Percentiles rank a stretch among this genome's conserved stretches.
These are phyloP conservation scores for Oconnorella tubifera DNA, from an alignment of 2,888 invertebrate genomes.

Conservation along the genomic window DNA sequence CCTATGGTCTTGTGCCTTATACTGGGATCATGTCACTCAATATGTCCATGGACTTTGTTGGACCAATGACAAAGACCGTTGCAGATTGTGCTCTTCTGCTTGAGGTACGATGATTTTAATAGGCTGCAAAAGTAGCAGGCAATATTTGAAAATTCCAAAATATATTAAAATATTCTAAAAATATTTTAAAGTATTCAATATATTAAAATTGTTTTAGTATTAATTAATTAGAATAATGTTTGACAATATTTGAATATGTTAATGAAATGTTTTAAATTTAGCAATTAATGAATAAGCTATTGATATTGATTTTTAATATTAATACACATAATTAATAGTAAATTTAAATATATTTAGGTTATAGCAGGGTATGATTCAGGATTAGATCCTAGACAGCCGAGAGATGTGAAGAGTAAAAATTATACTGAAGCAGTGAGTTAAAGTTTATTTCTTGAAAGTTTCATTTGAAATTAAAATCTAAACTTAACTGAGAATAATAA, in stretches of 20 bases:
- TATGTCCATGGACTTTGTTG: constrained; percentile 44
- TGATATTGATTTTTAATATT: not conserved
- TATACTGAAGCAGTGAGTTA: no score
- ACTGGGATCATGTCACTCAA: constrained; percentile 45
- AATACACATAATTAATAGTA: not conserved
- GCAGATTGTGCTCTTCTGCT: constrained; percentile 47
- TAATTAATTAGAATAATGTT: no score
- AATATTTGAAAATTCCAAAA: constrained; percentile 6
- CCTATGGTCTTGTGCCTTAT: constrained; percentile 50
- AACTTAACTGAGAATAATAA: no score
- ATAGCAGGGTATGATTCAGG: constrained; percentile 46
- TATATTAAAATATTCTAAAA: constrained; percentile 8
- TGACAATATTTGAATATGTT: no score
- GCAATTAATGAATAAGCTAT: no score
- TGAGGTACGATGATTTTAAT: constrained; percentile 41
- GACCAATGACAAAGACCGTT: constrained; percentile 50
- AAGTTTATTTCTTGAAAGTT: no score
- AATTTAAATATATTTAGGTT: constrained; percentile 31
- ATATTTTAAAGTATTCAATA: constrained; percentile 4
- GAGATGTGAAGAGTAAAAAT: no score
- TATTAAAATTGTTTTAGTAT: no score
- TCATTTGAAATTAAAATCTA: no score
- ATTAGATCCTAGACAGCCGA: constrained; percentile 40
- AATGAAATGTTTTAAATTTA: no score
- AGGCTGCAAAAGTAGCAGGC: not conserved